These are phyloP conservation scores for Pelosia muscerda DNA, from an alignment of 2,888 invertebrate species.

Conservation along the genomic window DNA sequence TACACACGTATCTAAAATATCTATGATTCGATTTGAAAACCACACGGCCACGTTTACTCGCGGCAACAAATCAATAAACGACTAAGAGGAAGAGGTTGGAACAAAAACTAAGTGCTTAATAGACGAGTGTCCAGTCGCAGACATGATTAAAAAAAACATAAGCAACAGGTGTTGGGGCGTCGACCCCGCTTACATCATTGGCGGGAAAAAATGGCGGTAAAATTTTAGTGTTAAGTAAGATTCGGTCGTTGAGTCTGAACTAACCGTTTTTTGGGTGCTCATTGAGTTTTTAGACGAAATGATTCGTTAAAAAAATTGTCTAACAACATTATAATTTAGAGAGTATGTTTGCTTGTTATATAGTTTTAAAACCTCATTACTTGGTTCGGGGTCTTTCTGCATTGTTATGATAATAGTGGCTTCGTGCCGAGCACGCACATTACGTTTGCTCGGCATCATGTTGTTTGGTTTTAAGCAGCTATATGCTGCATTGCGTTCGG, in stretches of 20 bases:
- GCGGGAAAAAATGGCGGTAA: conserved; percentile 70
- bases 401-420: not conserved
- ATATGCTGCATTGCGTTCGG: not conserved
- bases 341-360: conserved; percentile 37
- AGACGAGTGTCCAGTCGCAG: conserved; percentile 68
- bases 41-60: conserved; percentile 34
- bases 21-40: conserved; percentile 27
- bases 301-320: conserved; percentile 37
- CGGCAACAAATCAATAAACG: conserved; percentile 74
- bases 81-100: conserved; percentile 66
- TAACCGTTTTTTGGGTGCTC: conserved; percentile 60
- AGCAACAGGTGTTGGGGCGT: conserved; percentile 70
- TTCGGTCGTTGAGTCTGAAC: conserved; percentile 60
- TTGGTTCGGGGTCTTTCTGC: not conserved
- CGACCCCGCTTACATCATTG: conserved; percentile 70
- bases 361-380: conserved; percentile 33
- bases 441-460: not conserved
- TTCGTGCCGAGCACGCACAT: not conserved
- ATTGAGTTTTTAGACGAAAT: conserved; percentile 53
- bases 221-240: conserved; percentile 58
- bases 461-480: not conserved
- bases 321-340: conserved; percentile 33
- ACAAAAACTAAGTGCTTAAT: conserved; percentile 74
- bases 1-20: conserved; percentile 24
- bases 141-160: conserved; percentile 56